Evolutionary conservation across 2,797 vertebrate genomes (phyloP).

Genomic region (Crax fasciolata): DNA sequence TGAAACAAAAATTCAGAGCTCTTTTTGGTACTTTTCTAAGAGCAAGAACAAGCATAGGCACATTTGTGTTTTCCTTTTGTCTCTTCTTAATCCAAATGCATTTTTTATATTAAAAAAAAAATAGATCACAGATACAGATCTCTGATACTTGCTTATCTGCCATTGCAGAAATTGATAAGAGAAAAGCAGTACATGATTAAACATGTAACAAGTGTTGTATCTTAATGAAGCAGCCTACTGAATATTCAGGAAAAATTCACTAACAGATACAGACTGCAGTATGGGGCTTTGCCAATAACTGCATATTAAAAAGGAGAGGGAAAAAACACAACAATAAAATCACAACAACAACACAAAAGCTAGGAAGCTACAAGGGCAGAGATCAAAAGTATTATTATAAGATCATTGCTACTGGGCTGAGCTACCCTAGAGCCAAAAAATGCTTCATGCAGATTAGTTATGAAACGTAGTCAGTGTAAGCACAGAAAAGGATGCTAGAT

Average conservation of each 20-base stretch:
- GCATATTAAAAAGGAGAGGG: neutral
- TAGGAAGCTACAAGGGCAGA: neutral
- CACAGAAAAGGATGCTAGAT: conserved; percentile 38
- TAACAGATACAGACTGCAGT: neutral
- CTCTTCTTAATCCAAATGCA: neutral
- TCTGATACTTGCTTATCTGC: conserved; percentile 22
- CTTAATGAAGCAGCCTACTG: conserved; percentile 57
- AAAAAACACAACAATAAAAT: neutral
- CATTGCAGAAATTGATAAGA: conserved; percentile 28
- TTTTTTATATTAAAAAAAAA: conserved; percentile 60
- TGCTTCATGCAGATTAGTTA: conserved; percentile 7
- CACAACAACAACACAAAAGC: neutral
- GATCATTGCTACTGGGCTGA: conserved; percentile 14
- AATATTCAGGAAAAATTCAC: conserved; percentile 55
- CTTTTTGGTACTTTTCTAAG: neutral
- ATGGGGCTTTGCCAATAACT: conserved; percentile 25
- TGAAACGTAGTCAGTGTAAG: conserved; percentile 8
- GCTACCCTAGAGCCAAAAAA: conserved; percentile 11
- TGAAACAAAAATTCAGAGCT: conserved; percentile 58
- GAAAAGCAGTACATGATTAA: conserved; percentile 52
- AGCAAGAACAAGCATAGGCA: neutral
- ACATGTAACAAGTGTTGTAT: conserved; percentile 43
- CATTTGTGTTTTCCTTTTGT: conserved; percentile 17
- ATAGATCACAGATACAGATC: neutral
- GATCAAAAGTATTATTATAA: conserved; percentile 29